Evolutionary conservation across 2,113 vertebrate species (phyloP).

Genomic region (Protobothrops mucrosquamatus): DNA sequence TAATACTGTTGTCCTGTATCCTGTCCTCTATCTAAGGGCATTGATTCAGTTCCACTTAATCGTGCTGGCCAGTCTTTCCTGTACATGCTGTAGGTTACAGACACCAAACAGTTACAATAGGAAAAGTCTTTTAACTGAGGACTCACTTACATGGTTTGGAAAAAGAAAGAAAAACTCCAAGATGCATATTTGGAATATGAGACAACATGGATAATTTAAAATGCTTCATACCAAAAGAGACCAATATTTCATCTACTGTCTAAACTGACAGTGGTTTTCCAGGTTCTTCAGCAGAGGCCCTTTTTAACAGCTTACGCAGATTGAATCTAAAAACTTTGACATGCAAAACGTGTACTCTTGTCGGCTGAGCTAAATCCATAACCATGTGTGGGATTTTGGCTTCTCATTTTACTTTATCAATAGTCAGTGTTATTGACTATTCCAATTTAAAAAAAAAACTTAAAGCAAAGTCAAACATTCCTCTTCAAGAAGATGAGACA

Average conservation of each 20-base stretch:
- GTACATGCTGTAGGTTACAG: slow-evolving; percentile 25
- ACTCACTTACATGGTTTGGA: not conserved
- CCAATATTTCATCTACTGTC: not conserved
- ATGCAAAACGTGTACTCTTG: not conserved
- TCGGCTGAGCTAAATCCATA: not conserved
- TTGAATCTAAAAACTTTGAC: not conserved
- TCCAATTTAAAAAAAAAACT: not conserved
- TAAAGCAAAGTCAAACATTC: not conserved
- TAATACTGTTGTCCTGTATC: slow-evolving; percentile 61
- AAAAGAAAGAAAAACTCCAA: not conserved
- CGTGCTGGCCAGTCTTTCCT: slow-evolving; percentile 35
- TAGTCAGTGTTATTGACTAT: not conserved
- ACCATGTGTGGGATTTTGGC: not conserved
- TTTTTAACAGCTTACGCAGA: not conserved
- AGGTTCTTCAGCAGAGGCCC: not conserved
- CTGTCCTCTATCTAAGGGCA: slow-evolving; percentile 48
- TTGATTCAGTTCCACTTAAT: slow-evolving; percentile 54
- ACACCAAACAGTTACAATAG: slow-evolving; percentile 18
- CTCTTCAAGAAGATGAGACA: not conserved
- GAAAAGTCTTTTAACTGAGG: slow-evolving; percentile 25
- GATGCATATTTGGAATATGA: not conserved
- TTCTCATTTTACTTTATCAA: not conserved
- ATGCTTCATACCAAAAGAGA: not conserved
- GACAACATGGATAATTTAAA: not conserved
- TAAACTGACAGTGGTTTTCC: not conserved